Evolutionary conservation across 2,113 vertebrate genomes (phyloP).

Genomic region (Glareola pratincola): DNA sequence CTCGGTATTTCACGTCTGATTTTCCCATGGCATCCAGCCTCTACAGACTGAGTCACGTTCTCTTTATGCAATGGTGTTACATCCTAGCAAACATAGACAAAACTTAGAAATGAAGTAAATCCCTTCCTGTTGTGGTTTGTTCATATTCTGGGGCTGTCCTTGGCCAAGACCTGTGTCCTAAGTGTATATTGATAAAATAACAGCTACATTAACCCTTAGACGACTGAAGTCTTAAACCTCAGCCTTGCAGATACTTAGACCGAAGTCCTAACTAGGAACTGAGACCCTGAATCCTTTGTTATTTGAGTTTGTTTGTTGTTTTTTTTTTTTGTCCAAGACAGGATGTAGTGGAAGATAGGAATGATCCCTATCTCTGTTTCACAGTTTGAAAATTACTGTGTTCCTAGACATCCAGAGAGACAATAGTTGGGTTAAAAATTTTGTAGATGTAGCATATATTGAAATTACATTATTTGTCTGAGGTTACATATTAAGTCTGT

Average conservation of each 20-base stretch:
- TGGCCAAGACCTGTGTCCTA: not conserved
- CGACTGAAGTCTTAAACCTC: not conserved
- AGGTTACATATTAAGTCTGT: not conserved
- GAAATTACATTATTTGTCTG: not conserved
- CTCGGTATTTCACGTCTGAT: not conserved
- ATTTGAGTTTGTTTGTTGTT: not conserved
- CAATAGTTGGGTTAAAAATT: not conserved
- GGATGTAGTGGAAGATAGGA: not conserved
- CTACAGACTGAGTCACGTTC: not conserved
- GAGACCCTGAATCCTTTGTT: not conserved
- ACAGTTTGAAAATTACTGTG: not conserved
- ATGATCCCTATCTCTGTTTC: not conserved
- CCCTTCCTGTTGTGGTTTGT: not conserved
- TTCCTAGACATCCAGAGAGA: not conserved
- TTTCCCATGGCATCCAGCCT: not conserved
- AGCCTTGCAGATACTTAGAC: not conserved
- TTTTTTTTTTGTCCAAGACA: not conserved
- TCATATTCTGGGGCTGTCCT: not conserved
- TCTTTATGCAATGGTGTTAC: not conserved
- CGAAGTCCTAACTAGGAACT: not conserved
- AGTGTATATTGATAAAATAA: not conserved
- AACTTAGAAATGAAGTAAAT: not conserved
- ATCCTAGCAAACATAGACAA: accelerated
- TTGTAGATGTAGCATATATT: not conserved
- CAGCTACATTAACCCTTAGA: not conserved